Conservation (phyloP, 1,140 invertebrate species). For the Apis cerana region DNA sequence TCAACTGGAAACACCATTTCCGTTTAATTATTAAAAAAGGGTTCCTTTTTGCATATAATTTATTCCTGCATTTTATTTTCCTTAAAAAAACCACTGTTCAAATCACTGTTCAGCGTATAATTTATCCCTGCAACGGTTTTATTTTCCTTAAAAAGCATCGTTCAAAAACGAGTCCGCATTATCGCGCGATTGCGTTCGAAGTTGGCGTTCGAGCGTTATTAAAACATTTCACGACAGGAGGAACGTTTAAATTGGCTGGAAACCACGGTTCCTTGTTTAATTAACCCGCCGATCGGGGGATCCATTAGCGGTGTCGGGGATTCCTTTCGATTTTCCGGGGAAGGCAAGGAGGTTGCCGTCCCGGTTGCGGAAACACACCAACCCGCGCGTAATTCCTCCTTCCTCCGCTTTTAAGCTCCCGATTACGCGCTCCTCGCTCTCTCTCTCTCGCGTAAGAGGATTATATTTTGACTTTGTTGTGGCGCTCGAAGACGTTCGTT, state of each 20-base stretch:
- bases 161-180: no score
- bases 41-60: no score
- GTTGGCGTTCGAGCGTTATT: background rate
- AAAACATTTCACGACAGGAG: background rate
- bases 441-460: constrained; percentile 67
- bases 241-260: background rate
- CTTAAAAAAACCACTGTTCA: no score
- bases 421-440: constrained; percentile 45
- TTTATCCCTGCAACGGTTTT: background rate
- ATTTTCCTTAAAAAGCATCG: no score
- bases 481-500: constrained; percentile 77
- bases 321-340: constrained; percentile 41
- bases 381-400: constrained; percentile 48
- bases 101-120: no score
- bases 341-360: constrained; percentile 7
- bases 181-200: no score
- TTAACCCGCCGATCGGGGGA: constrained; percentile 54
- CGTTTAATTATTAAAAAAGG: no score
- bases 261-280: constrained; percentile 50
- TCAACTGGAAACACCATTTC: no score
- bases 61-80: no score
- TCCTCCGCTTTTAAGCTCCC: constrained; percentile 27
- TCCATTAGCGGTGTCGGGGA: constrained; percentile 31
- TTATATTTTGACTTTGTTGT: constrained; percentile 77
- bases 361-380: constrained; percentile 42